Evolutionary conservation across 2,113 vertebrate genomes (phyloP), one percentile per base, ranked within the genome.

Genomic region (Chamaetylas fuelleborni): DNA sequence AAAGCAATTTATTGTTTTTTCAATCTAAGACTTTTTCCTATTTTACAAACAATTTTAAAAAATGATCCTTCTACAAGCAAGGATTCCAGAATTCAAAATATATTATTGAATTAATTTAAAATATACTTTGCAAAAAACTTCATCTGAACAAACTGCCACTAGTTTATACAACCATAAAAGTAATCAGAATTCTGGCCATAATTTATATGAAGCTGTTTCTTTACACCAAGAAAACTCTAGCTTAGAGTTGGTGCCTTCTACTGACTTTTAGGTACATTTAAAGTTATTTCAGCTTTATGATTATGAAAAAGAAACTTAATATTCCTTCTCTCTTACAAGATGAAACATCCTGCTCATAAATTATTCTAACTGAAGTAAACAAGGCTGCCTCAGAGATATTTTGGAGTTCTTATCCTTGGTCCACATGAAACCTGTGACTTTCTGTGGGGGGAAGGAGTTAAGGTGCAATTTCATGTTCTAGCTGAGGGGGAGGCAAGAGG

Each of bases 71-170:
- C 94, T 81, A 78, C 56, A 96, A 71, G 40, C 61, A 82, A 97
- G 43, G 88, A 95, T 67, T 94, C 76, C n/a, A 62, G 67, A 84
- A 69, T 87, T 83, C 31, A 95, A 92, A 90, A 88, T 93, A 97
- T 70, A 93, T 72, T 91, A 73, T 94, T 9, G 26, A 90, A 61
- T 94, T 71, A 90, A 86, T 73, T 86, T 88, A 96, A 85, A 82
- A 80, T 40, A 88, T 19, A 89, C 69, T 89, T 81, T 25, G 48
- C 82, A 81, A 91, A 92, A 86, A 74, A 28, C 5, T 81, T 94
- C 8, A 78, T 82, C 88, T 69, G 57, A 62, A 81, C 42, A 82
- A 73, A 60, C 22, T 79, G 65, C 60, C 79, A 45, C 40, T 90
- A 94, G 84, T 88, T 83, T 78, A 83, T 92, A 93, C 50, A 78